These are phyloP conservation scores for Brachylomia viminalis DNA, from an alignment of 2,888 invertebrate genomes.

Conservation along the genomic window DNA sequence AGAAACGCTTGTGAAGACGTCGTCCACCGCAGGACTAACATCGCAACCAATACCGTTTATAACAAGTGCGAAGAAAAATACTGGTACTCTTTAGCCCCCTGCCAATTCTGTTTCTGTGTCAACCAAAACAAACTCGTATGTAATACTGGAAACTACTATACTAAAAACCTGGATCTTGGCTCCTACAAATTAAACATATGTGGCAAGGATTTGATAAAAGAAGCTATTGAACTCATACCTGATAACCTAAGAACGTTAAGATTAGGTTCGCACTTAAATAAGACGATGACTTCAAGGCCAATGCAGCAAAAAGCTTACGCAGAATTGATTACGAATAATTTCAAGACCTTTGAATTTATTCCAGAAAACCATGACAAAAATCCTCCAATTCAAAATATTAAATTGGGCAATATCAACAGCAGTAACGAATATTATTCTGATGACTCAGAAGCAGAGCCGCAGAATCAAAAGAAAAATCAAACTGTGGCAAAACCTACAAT, in stretches of 20 bases:
- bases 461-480: not conserved
- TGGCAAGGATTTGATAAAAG: slow-evolving; percentile 73
- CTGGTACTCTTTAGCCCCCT: slow-evolving; percentile 82
- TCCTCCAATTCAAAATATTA: not conserved
- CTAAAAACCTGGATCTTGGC: slow-evolving; percentile 71
- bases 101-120: slow-evolving; percentile 82
- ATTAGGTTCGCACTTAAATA: not conserved
- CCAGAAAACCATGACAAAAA: not conserved
- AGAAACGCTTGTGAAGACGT: slow-evolving; percentile 74
- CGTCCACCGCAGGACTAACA: slow-evolving; percentile 48
- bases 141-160: slow-evolving; percentile 70
- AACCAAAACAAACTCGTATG: slow-evolving; percentile 80
- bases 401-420: not conserved
- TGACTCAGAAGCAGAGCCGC: slow-evolving; percentile 43
- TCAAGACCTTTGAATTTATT: slow-evolving; percentile 13
- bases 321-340: slow-evolving; percentile 6
- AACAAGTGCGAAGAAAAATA: slow-evolving; percentile 75
- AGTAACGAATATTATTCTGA: slow-evolving; percentile 54
- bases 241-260: slow-evolving; percentile 56
- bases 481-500: not conserved
- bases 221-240: slow-evolving; percentile 73
- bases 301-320: not conserved
- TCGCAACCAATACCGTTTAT: slow-evolving; percentile 60
- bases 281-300: not conserved
- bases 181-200: slow-evolving; percentile 76